Evolutionary conservation across 2,888 invertebrate species (phyloP).

Genomic region (Ennomos quercinarius): DNA sequence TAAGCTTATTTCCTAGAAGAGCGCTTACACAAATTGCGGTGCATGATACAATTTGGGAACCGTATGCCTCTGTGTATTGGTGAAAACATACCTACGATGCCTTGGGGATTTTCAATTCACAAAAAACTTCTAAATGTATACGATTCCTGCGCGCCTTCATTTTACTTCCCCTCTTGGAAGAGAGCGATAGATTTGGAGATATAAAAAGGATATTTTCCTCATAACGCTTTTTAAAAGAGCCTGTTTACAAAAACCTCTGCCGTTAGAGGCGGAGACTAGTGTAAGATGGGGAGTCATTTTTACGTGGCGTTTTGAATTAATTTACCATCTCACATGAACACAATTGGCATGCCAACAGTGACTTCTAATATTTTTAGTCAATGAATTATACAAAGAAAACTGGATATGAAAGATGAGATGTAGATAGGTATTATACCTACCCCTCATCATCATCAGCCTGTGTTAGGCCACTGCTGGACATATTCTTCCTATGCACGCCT

Average conservation of each 20-base stretch:
- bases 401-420: too few species aligned
- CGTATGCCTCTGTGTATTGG: slow-evolving; percentile 17
- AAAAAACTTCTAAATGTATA: slow-evolving; percentile 13
- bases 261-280: slow-evolving; percentile 2
- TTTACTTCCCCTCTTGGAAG: slow-evolving; percentile 1
- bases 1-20: slow-evolving; percentile 30
- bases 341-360: too few species aligned
- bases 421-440: too few species aligned
- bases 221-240: slow-evolving; percentile 25
- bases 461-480: too few species aligned
- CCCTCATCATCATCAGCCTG: too few species aligned
- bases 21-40: slow-evolving; percentile 22
- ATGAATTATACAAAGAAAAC: too few species aligned
- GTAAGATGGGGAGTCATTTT: too few species aligned
- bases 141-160: slow-evolving; percentile 4
- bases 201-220: slow-evolving; percentile 8
- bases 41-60: slow-evolving; percentile 16
- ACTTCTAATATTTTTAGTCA: too few species aligned
- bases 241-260: slow-evolving; percentile 35
- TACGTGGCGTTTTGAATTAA: too few species aligned
- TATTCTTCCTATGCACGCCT: too few species aligned
- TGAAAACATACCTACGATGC: not conserved
- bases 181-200: slow-evolving; percentile 9
- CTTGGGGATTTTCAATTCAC: slow-evolving; percentile 5
- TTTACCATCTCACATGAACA: too few species aligned